A percentile compares a stretch with the other conserved stretches of the same genome.
phyloP scores from a whole-genome alignment of 1,140 invertebrate species.

The Drosophila nigromelanica region DNA sequence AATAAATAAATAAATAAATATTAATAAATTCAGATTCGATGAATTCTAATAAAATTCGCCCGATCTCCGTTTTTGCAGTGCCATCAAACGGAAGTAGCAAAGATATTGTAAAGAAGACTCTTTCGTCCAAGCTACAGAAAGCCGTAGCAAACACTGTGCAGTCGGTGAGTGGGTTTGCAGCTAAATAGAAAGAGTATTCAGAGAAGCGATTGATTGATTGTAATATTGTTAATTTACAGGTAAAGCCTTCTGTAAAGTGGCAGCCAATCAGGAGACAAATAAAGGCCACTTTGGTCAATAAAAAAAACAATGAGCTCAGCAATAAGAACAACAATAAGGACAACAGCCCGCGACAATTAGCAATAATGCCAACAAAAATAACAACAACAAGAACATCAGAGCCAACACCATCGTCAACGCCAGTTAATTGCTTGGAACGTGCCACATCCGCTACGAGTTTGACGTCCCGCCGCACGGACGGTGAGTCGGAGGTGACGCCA shows the following conservation, averaged over 20 bases:
- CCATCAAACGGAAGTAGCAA: neutral
- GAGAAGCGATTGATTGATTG: too few relatives aligned
- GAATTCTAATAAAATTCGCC: neutral
- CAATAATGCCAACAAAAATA: neutral
- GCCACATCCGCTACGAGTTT: neutral
- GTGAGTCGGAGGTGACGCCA: neutral
- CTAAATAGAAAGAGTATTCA: neutral
- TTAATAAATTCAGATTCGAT: too few relatives aligned
- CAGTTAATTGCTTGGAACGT: neutral
- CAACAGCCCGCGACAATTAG: neutral
- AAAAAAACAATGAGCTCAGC: too few relatives aligned
- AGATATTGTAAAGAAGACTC: neutral
- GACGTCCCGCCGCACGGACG: neutral
- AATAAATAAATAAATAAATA: neutral
- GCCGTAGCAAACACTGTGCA: neutral
- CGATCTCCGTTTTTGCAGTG: neutral
- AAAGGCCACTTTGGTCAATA: neutral
- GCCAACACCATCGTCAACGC: neutral
- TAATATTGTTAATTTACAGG: neutral
- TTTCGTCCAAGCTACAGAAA: neutral
- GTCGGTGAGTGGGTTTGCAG: neutral
- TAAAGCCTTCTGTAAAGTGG: neutral
- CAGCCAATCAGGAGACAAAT: neutral
- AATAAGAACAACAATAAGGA: neutral
- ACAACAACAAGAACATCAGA: neutral